phyloP scores from a whole-genome alignment of 2,797 vertebrate species.

The Cynodonichthys magdalenae region DNA sequence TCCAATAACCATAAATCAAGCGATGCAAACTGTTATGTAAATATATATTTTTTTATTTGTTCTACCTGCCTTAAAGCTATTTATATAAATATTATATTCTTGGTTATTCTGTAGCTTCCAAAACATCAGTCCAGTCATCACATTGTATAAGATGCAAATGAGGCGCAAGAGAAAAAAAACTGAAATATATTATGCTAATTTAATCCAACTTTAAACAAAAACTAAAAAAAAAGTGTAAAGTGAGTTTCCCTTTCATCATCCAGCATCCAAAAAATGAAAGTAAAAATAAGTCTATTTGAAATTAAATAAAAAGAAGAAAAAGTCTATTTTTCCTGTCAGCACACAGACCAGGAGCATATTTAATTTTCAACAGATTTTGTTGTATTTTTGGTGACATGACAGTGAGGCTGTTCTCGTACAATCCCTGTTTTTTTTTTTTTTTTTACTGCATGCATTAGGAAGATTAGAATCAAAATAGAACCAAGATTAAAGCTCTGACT shows the following conservation, averaged over 20 bases:
- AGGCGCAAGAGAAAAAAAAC: neutral
- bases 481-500: conserved; percentile 15
- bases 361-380: no score
- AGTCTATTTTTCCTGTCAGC: no score
- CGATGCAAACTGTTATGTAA: neutral
- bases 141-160: neutral
- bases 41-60: neutral
- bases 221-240: neutral
- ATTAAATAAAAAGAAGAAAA: neutral
- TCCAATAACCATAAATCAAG: conserved; percentile 1
- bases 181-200: neutral
- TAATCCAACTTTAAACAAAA: no score
- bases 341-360: no score
- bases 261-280: neutral
- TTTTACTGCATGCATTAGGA: conserved; percentile 14
- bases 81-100: neutral
- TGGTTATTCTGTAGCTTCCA: no score
- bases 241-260: neutral
- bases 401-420: conserved; percentile 16
- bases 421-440: conserved; percentile 29
- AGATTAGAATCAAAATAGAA: conserved; percentile 29
- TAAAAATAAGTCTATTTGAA: neutral
- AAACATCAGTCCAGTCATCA: no score
- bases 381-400: no score
- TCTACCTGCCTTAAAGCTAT: neutral